Base-by-base conservation (phyloP, 2,113 vertebrate genomes). In the Colistium nudipinnis region DNA sequence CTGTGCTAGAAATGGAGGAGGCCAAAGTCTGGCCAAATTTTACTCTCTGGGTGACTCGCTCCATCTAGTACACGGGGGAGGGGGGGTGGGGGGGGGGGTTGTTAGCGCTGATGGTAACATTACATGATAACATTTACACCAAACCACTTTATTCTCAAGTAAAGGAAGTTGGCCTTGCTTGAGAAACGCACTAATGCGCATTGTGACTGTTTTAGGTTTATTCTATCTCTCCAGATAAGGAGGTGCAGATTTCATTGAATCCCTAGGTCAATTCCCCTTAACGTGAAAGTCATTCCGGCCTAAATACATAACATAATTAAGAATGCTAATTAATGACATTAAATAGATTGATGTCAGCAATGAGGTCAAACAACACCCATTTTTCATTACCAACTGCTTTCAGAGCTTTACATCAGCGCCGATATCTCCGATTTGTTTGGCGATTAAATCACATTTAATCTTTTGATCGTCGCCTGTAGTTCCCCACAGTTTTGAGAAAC, bases 121-220 rank as follows among this genome's bases (percentile, higher is more conserved):
- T n/a, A n/a, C n/a, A n/a, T n/a, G n/a, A n/a, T n/a, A n/a, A n/a
- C n/a, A n/a, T n/a, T n/a, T n/a, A 52, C 62, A 56, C 56, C 53
- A 54, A 63, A 57, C n/a, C 31, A 60, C 55, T 25, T 71, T 44
- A 44, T 60, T 69, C 51, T 44, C 38, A 61, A 79, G 63, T 61
- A 66, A 57, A 74, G 24, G 43, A 54, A 71, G 25, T 24, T 55
- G 64, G 31, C 73, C 76, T n/a, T n/a, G n/a, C n/a, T n/a, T n/a
- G n/a, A n/a, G n/a, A n/a, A n/a, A n/a, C n/a, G n/a, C 63, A 24
- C 2, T 3, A 36, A n/a, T 4, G 4, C n/a, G n/a, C 17, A 54
- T 33, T 43, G 20, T 39, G 38, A 44, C 4, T 36, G 2, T 22
- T 60, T 27, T 16, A 30, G 27, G 20, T n/a, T 35, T 36, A n/a